These are phyloP conservation scores for Endotricha flammealis DNA, from an alignment of 2,888 invertebrate species.

Conservation along the genomic window DNA sequence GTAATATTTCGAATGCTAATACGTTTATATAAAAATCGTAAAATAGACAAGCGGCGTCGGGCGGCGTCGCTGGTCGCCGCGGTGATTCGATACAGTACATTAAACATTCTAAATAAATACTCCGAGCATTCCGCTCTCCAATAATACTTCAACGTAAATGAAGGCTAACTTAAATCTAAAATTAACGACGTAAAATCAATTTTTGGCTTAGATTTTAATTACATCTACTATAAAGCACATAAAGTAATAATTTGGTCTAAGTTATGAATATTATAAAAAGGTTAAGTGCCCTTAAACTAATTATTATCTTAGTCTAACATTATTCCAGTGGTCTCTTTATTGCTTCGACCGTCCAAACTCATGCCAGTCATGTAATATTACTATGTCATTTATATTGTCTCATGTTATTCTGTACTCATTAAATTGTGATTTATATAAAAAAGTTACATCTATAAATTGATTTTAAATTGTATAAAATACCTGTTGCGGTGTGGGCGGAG, in stretches of 20 bases:
- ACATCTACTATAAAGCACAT: slow-evolving; percentile 73
- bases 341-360: slow-evolving; percentile 29
- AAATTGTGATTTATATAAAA: too few species aligned
- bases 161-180: slow-evolving; percentile 57
- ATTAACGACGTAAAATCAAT: slow-evolving; percentile 71
- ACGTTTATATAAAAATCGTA: slow-evolving; percentile 39
- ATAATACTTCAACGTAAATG: slow-evolving; percentile 72
- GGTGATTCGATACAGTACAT: slow-evolving; percentile 5
- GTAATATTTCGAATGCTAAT: slow-evolving; percentile 48
- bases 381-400: not conserved
- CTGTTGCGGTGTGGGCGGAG: too few species aligned
- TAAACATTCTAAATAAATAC: slow-evolving; percentile 62
- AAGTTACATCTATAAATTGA: too few species aligned
- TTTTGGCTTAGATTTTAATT: slow-evolving; percentile 78
- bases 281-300: slow-evolving; percentile 72
- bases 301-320: slow-evolving; percentile 70
- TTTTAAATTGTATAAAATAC: too few species aligned
- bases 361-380: slow-evolving; percentile 24
- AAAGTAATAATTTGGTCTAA: slow-evolving; percentile 77
- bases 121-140: slow-evolving; percentile 54
- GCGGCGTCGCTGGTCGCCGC: slow-evolving; percentile 12
- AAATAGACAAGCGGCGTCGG: slow-evolving; percentile 23
- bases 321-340: slow-evolving; percentile 57
- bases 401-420: slow-evolving; percentile 4
- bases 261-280: slow-evolving; percentile 67